Evolutionary conservation across 2,797 vertebrate species (phyloP), one percentile per base, ranked within the genome.

Genomic region (Lindbergichthys nudifrons): DNA sequence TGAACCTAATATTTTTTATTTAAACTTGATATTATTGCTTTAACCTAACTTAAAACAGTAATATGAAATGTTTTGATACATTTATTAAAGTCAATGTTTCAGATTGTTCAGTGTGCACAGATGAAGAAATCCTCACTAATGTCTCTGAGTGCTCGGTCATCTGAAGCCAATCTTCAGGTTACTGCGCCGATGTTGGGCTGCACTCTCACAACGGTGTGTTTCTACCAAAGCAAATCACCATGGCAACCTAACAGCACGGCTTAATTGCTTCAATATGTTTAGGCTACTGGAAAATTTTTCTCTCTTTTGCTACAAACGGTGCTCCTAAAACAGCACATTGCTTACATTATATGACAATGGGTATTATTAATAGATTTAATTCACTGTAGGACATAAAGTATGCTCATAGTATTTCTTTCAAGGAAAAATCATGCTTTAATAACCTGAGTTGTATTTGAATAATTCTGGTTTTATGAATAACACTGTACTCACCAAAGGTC

Each of bases 311-410:
- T 42, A 66, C 41, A 66, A 66, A 63, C 13, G 11, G 16, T 46
- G 7, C 66, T 79, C 77, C 10, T 75, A 62, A 84, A 79, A 75
- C 67, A 83, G 72, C 60, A 52, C 72, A 12, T 48, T 50, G 71
- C 62, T 76, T 72, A 73, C 61, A 59, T 9, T 21, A 51, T 71
- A 23, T 70, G 72, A 80, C 65, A 67, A 26, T 5, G 43, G 46
- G 52, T 73, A 87, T 82, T 82, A 84, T 82, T 80, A 74, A 80
- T 67, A 26, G 50, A 23, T 54, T 16, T 21, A 42, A 62, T 76
- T 63, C 53, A 32, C 41, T 58, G 43, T 56, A 1, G 11, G 41
- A 75, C 69, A 73, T 5, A 36, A 36, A 36, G 6, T 7, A 9
- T 36, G 32, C 32, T 36, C 32, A 36, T 36, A 36, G 32, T 36